Percentiles rank a stretch among this genome's conserved stretches.
phyloP scores from a whole-genome alignment of 2,888 invertebrate genomes.

The Orthonychiurus folsomi region DNA sequence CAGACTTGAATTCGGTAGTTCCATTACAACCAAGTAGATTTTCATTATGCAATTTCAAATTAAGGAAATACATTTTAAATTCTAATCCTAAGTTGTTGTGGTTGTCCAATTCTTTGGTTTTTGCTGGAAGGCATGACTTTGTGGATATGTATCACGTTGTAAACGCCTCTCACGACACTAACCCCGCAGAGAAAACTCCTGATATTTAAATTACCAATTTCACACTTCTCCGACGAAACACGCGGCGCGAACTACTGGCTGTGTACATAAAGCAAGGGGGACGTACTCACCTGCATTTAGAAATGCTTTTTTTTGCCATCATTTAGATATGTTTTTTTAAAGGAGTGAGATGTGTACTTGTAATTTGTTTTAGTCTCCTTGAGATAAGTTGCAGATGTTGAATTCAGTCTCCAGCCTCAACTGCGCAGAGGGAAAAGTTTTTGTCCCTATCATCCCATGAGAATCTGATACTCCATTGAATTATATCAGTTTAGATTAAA shows the following conservation, averaged over 20 bases:
- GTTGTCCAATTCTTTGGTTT: too few species aligned
- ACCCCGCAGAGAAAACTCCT: constrained; percentile 14
- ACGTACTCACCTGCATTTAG: neutral
- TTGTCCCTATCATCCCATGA: neutral
- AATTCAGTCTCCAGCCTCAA: too few species aligned
- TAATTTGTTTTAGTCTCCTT: neutral
- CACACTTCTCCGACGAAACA: constrained; percentile 13
- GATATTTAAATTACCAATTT: constrained; percentile 26
- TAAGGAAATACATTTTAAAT: too few species aligned
- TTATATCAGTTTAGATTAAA: neutral
- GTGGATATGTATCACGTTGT: constrained; percentile 25
- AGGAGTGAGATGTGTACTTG: neutral
- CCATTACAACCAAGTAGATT: too few species aligned
- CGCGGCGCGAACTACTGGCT: neutral
- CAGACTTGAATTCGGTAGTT: too few species aligned
- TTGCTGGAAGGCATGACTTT: constrained; percentile 14
- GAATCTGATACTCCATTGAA: neutral
- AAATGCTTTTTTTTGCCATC: neutral
- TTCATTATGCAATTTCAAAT: too few species aligned
- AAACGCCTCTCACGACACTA: constrained; percentile 3
- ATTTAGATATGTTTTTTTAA: neutral
- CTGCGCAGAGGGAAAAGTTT: too few species aligned
- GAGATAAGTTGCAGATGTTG: too few species aligned
- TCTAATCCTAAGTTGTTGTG: too few species aligned
- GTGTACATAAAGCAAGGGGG: neutral